Evolutionary conservation across 2,113 vertebrate genomes (phyloP).

Genomic region (Vicugna pacos): DNA sequence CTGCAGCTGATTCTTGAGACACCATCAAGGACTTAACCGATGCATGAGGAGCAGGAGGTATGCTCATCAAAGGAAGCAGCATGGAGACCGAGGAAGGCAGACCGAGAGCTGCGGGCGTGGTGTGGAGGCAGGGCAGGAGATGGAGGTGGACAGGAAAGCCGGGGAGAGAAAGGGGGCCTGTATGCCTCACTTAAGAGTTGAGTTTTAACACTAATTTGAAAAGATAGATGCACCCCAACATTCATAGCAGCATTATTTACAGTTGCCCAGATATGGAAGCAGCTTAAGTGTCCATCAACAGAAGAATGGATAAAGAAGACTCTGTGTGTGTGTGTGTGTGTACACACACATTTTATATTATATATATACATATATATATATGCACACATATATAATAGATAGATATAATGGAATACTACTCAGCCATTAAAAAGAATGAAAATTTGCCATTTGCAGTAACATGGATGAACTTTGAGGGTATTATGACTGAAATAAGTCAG

Average conservation of each 20-base stretch:
- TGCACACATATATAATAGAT: no score
- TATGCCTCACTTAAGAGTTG: not conserved
- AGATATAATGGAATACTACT: not conserved
- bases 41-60: not conserved
- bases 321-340: not conserved
- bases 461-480: not conserved
- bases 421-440: not conserved
- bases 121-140: not conserved
- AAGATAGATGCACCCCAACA: not conserved
- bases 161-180: not conserved
- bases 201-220: not conserved
- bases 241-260: not conserved
- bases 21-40: no score
- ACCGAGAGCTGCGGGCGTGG: not conserved
- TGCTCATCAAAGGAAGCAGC: not conserved
- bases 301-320: not conserved
- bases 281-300: not conserved
- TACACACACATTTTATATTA: no score
- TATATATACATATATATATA: no score
- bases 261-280: not conserved
- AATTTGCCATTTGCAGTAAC: not conserved
- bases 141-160: not conserved
- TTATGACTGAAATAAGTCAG: not conserved
- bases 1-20: not conserved
- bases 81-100: not conserved